A percentile compares a stretch with the other conserved stretches of the same genome.
These are phyloP conservation scores for Hydriomena furcata DNA, from an alignment of 2,888 invertebrate genomes.

Conservation along the genomic window DNA sequence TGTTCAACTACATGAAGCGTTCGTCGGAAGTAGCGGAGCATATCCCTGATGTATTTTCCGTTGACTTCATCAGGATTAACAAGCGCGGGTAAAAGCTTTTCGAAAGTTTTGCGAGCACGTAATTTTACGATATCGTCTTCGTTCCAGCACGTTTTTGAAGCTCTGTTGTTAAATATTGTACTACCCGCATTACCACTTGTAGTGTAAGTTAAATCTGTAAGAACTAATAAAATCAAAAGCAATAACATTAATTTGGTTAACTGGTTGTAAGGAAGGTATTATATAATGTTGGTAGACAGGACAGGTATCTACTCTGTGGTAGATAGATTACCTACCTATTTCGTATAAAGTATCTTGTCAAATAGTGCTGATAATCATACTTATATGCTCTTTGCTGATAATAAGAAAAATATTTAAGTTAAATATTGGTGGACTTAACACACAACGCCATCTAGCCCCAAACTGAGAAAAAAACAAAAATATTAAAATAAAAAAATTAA, in stretches of 20 bases:
- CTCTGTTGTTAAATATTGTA: constrained; percentile 57
- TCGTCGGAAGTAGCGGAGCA: constrained; percentile 56
- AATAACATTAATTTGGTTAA: constrained; percentile 15
- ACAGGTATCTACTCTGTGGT: too few relatives aligned
- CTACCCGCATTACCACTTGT: constrained; percentile 58
- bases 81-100: constrained; percentile 53
- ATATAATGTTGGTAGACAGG: too few relatives aligned
- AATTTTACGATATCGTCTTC: constrained; percentile 63
- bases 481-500: too few relatives aligned
- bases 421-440: too few relatives aligned
- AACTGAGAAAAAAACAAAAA: too few relatives aligned
- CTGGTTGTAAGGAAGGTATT: too few relatives aligned
- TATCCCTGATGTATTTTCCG: constrained; percentile 52
- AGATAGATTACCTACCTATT: too few relatives aligned
- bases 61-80: constrained; percentile 58
- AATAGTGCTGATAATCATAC: too few relatives aligned
- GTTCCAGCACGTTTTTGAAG: constrained; percentile 57
- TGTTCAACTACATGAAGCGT: constrained; percentile 49
- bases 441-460: too few relatives aligned
- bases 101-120: constrained; percentile 61
- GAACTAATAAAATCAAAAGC: constrained; percentile 44
- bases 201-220: constrained; percentile 42
- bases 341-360: too few relatives aligned
- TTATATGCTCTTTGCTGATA: too few relatives aligned
- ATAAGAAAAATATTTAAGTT: too few relatives aligned